These are phyloP conservation scores for Calidris pugnax DNA, from an alignment of 2,113 vertebrate species.

Conservation along the genomic window DNA sequence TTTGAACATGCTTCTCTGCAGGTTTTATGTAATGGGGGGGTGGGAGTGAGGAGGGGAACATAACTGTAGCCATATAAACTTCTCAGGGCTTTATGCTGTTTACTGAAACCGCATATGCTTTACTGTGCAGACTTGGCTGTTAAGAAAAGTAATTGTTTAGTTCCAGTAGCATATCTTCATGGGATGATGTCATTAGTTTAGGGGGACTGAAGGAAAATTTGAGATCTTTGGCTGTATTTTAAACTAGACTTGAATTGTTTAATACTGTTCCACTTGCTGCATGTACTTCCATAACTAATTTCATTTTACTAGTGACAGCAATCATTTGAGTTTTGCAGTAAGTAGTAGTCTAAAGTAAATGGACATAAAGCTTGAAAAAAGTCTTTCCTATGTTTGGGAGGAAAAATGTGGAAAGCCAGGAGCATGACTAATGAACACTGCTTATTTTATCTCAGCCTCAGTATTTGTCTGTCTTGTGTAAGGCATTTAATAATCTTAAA, in stretches of 20 bases:
- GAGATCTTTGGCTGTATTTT: background rate
- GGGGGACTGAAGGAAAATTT: background rate
- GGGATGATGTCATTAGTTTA: background rate
- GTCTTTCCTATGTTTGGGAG: background rate
- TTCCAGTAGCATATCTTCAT: background rate
- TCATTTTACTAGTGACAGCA: background rate
- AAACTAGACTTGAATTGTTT: background rate
- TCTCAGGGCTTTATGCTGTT: background rate
- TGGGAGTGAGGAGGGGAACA: too few species aligned
- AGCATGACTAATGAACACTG: background rate
- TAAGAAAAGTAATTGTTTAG: background rate
- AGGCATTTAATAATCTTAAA: background rate
- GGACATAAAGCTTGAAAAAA: background rate
- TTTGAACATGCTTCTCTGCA: background rate
- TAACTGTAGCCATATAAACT: background rate
- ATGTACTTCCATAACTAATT: background rate
- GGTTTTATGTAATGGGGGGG: background rate
- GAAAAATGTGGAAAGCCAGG: background rate
- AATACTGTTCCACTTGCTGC: background rate
- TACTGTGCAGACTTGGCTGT: background rate
- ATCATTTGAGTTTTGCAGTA: background rate
- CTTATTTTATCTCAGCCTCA: background rate
- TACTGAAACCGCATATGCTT: background rate
- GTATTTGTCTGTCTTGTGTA: background rate
- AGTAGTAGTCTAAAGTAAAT: background rate